Conservation (phyloP, 2,113 vertebrate genomes). For the Synodontis membranacea region DNA sequence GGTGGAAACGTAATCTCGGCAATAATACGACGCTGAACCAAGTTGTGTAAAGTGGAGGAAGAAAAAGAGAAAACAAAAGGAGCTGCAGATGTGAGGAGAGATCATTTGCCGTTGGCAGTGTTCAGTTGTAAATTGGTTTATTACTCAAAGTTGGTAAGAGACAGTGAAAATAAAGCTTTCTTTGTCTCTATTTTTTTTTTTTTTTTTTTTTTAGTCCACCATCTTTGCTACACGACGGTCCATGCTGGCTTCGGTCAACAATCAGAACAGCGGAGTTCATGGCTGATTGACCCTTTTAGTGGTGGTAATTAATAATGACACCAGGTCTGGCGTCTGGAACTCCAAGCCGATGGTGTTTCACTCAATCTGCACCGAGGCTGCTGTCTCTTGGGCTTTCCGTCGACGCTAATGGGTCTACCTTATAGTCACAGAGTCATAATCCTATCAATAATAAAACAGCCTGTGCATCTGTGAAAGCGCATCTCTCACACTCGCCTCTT, state of each 20-base stretch:
- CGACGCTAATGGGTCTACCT: conserved; percentile 61
- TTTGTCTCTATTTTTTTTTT: conserved; percentile 3
- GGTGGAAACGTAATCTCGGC: not conserved
- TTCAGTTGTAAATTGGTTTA: not conserved
- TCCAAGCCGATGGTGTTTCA: conserved; percentile 55
- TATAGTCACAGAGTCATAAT: conserved; percentile 69
- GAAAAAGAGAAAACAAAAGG: not conserved
- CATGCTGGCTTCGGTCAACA: conserved; percentile 37
- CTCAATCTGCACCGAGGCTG: conserved; percentile 58
- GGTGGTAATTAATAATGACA: conserved; percentile 49
- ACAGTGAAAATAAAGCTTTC: not conserved
- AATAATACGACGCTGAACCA: conserved; percentile 10
- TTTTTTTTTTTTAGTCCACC: not conserved
- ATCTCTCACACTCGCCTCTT: conserved; percentile 41
- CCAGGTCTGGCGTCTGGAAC: conserved; percentile 47
- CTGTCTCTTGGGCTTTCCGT: conserved; percentile 55
- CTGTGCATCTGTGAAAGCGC: conserved; percentile 60
- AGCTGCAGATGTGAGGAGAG: conserved; percentile 4
- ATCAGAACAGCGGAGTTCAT: conserved; percentile 41
- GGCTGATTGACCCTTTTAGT: conserved; percentile 53
- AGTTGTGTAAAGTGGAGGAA: not conserved
- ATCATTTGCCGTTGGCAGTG: conserved; percentile 3
- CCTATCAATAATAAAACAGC: conserved; percentile 73
- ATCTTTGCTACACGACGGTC: conserved; percentile 20
- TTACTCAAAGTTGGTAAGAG: not conserved